Evolutionary conservation across 1,140 invertebrate genomes (phyloP).

Genomic region (Plectus sambesii): DNA sequence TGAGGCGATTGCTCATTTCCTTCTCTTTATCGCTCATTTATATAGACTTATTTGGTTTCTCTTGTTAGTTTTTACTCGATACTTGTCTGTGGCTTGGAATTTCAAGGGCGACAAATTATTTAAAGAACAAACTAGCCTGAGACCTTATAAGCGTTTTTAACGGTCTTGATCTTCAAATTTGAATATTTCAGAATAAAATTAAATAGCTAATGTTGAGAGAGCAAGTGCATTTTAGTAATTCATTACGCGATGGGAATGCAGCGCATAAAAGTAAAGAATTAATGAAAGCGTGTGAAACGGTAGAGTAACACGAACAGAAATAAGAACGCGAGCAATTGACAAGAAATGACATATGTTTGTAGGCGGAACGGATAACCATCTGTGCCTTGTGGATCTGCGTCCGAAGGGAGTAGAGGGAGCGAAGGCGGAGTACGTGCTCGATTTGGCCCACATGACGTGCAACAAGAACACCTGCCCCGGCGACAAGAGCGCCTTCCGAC

Average conservation of each 20-base stretch:
- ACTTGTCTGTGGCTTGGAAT: too few species aligned
- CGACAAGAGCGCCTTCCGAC: conserved; percentile 86
- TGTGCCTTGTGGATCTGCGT: conserved; percentile 63
- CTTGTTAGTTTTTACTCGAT: not conserved
- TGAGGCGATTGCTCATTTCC: conserved; percentile 36
- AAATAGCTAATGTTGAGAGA: too few species aligned
- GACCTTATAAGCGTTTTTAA: too few species aligned
- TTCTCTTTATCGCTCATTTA: conserved; percentile 32
- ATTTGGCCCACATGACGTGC: conserved; percentile 80
- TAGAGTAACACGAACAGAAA: not conserved
- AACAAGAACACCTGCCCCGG: conserved; percentile 80
- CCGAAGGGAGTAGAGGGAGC: conserved; percentile 60
- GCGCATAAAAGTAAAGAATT: too few species aligned
- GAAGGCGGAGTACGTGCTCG: conserved; percentile 72
- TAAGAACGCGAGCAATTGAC: not conserved
- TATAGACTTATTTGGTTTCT: conserved; percentile 6
- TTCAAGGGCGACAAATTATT: too few species aligned
- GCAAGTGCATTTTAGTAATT: too few species aligned
- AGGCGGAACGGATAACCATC: conserved; percentile 57
- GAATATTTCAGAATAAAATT: too few species aligned
- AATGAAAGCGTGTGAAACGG: too few species aligned
- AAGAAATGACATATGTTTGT: conserved; percentile 17
- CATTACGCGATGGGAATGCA: too few species aligned
- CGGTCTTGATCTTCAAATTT: too few species aligned
- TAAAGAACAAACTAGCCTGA: too few species aligned